Evolutionary conservation across 2,797 vertebrate species (phyloP).

Genomic region (Etheostoma nigrum): DNA sequence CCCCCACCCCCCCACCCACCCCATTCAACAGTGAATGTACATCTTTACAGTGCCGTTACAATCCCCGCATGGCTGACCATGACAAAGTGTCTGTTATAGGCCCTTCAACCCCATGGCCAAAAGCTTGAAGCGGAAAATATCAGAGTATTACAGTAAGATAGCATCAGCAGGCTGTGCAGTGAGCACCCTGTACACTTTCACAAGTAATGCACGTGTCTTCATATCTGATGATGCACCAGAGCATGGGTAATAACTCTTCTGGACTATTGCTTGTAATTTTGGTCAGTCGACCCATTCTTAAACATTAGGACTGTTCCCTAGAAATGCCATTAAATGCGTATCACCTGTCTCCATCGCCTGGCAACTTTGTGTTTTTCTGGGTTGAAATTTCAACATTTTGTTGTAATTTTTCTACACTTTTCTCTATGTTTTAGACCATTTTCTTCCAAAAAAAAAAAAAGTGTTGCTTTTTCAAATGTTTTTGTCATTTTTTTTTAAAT

Average conservation of each 20-base stretch:
- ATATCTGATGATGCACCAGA: constrained; percentile 54
- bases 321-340: constrained; percentile 52
- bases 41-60: constrained; percentile 22
- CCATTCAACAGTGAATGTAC: background rate
- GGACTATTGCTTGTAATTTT: constrained; percentile 43
- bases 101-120: background rate
- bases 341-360: constrained; percentile 52
- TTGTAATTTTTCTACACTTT: too few relatives aligned
- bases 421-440: too few relatives aligned
- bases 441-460: too few relatives aligned
- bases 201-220: constrained; percentile 23
- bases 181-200: constrained; percentile 6
- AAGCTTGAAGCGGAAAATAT: constrained; percentile 47
- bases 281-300: background rate
- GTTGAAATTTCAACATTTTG: too few relatives aligned
- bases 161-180: constrained; percentile 35
- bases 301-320: constrained; percentile 39
- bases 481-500: too few relatives aligned
- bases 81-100: constrained; percentile 42
- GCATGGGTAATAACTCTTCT: constrained; percentile 62
- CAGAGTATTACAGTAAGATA: constrained; percentile 50
- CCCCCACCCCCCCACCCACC: background rate
- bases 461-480: too few relatives aligned
- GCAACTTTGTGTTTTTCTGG: background rate
- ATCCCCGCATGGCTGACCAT: background rate